Evolutionary conservation across 2,797 vertebrate genomes (phyloP), one percentile per base, ranked within the genome.

Genomic region (Bradypodion ventrale): DNA sequence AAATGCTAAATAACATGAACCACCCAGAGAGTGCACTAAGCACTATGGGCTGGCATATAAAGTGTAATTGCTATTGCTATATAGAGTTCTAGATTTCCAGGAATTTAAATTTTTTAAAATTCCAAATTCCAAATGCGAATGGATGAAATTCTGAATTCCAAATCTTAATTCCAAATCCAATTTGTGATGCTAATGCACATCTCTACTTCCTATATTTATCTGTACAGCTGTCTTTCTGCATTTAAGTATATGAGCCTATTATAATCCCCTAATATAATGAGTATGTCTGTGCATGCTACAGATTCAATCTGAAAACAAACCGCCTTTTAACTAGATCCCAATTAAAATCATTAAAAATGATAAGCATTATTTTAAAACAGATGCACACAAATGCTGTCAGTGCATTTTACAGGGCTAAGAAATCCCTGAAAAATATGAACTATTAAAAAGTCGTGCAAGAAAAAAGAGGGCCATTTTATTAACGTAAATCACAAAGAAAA

Each of bases 291-390:
- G 62, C 5, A 15, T 42, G 29, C 69, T 44, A 42, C 35, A 59
- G 37, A 59, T 59, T 83, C 75, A 46, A 19, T 60, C 35, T 69
- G 37, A 77, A 83, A 83, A 83, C 19, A 46, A 49, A 37, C 52
- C 78, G 65, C n/a, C 29, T 84, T 75, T 70, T 78, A 62, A 84
- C 37, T 46, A 66, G 75, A 35, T 49, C 40, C 75, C n/a, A 70
- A 70, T 84, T 44, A 70, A 60, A 75, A 40, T 70, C 46, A 78
- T 84, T 84, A 70, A 62, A 82, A 84, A 62, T 35, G 75, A 78
- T 84, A 78, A 78, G 46, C 52, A 46, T 84, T 70, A 59, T 83
- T 83, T 70, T 40, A 7, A 21, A 59, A 78, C 40, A 84, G 40
- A 78, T 70, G 75, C 52, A 46, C 21, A 3, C 29, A 59, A 40